Evolutionary conservation across 2,888 invertebrate genomes (phyloP).

Genomic region (Dicyrtoma fusca): DNA sequence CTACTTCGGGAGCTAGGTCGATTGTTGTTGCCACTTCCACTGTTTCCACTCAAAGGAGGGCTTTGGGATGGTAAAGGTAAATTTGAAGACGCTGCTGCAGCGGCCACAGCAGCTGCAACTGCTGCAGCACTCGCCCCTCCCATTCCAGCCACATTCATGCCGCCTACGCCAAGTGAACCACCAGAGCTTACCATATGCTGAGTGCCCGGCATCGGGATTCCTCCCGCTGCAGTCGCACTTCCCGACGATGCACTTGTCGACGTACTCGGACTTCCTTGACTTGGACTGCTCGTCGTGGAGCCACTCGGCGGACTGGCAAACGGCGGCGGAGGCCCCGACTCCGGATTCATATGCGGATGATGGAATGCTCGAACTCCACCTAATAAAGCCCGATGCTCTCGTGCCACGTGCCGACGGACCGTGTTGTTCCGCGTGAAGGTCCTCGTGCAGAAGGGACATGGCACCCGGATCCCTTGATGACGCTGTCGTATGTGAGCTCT

Average conservation of each 20-base stretch:
- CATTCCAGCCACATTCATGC: conserved; percentile 40
- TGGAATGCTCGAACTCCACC: conserved; percentile 55
- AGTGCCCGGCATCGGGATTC: conserved; percentile 42
- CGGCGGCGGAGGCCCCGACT: conserved; percentile 50
- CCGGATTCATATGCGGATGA: conserved; percentile 53
- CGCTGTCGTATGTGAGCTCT: conserved; percentile 88
- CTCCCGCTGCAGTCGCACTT: conserved; percentile 46
- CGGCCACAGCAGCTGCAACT: conserved; percentile 45
- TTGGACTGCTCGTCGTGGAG: conserved; percentile 55
- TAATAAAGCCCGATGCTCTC: conserved; percentile 66
- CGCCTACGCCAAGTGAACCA: conserved; percentile 49
- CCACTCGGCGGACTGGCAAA: conserved; percentile 52
- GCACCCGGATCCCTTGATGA: conserved; percentile 89
- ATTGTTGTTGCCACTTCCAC: conserved; percentile 47
- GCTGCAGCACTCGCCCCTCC: conserved; percentile 48
- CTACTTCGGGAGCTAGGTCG: conserved; percentile 56
- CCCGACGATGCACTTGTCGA: conserved; percentile 51
- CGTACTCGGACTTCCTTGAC: conserved; percentile 55
- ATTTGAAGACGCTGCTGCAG: conserved; percentile 48
- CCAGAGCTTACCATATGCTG: conserved; percentile 46
- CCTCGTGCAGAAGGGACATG: conserved; percentile 86
- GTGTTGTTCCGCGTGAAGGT: conserved; percentile 92
- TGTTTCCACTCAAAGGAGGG: conserved; percentile 50
- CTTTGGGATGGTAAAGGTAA: conserved; percentile 47
- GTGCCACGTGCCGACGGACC: conserved; percentile 84